phyloP scores from a whole-genome alignment of 1,140 invertebrate species.

The Rhyzopertha dominica region DNA sequence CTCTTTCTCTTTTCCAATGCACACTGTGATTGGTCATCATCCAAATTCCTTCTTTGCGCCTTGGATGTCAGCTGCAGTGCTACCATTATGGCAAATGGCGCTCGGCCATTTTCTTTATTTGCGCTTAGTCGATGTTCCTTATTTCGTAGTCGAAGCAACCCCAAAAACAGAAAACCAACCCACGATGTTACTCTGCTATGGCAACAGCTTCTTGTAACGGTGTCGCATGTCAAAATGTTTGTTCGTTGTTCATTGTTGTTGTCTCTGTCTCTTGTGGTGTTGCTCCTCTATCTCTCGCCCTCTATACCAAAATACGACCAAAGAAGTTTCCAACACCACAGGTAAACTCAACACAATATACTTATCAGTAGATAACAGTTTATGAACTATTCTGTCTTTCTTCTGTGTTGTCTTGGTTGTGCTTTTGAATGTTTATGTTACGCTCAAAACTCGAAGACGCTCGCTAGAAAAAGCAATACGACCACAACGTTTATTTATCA shows the following conservation, averaged over 20 bases:
- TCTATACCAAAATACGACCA: slow-evolving; percentile 10
- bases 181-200: slow-evolving; percentile 16
- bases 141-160: too few species aligned
- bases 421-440: too few species aligned
- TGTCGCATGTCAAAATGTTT: slow-evolving; percentile 36
- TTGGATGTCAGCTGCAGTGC: slow-evolving; percentile 11
- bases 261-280: slow-evolving; percentile 33
- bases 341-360: slow-evolving; percentile 8
- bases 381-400: too few species aligned
- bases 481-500: too few species aligned
- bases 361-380: too few species aligned
- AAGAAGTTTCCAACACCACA: slow-evolving; percentile 24
- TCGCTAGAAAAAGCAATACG: too few species aligned
- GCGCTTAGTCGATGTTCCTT: slow-evolving; percentile 1
- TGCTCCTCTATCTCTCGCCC: slow-evolving; percentile 7
- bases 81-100: not conserved
- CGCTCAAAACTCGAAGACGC: too few species aligned
- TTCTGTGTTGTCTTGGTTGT: too few species aligned
- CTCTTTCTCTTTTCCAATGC: slow-evolving; percentile 21
- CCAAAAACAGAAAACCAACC: too few species aligned
- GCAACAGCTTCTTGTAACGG: slow-evolving; percentile 17
- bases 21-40: slow-evolving; percentile 36
- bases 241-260: slow-evolving; percentile 40
- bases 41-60: slow-evolving; percentile 38
- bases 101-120: slow-evolving; percentile 8